Evolutionary conservation across 1,140 invertebrate species (phyloP), one percentile per base, ranked within the genome.

Genomic region (Zaprionus inermis): DNA sequence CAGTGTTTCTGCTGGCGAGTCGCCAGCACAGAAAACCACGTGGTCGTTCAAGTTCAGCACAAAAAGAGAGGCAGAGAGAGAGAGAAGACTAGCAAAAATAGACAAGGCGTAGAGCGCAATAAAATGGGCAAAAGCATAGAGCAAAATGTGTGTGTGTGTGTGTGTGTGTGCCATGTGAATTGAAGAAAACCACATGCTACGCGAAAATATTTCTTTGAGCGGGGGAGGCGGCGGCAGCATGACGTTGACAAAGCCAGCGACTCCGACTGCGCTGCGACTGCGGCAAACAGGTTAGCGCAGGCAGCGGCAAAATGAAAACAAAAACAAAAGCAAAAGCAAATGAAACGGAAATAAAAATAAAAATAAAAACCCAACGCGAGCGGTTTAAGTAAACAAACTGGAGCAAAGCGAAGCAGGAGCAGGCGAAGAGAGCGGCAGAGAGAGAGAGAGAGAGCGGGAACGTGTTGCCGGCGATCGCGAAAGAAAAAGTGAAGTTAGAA

Each of bases 141-240:
- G 32, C 64, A 69, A 72, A 65, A 20, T 59, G 11, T 44, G 22
- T 22, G 1, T 34, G 38, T 68, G 18, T 16, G 58, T 81, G 18
- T 54, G 46, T 79, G 57, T 63, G 66, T 61, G 30, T 67, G 64
- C 75, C 65, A 67, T 79, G 69, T 67, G 77, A 77, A 73, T 78
- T 89, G 77, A 88, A 78, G 64, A 89, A 88, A 88, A 89, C 83
- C 83, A 89, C 83, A 88, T 88, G 83, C 77, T 89, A 82, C 55
- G 61, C 76, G 68, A 89, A 80, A 89, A 80, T 70, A 89, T 78
- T 78, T 57, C 72, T 79, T 69, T 57, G 56, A 9, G 38, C n/a
- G 6, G n/a, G 51, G 32, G 61, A 38, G 61, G 72, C 46, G 61
- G 73, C 57, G 69, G 34, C 41, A 58, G 24, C 58, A 63, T 18